A percentile compares a stretch with the other conserved stretches of the same genome.
Conservation (phyloP, 2,888 invertebrate genomes). For the Parapristionchus giblindavisi region DNA sequence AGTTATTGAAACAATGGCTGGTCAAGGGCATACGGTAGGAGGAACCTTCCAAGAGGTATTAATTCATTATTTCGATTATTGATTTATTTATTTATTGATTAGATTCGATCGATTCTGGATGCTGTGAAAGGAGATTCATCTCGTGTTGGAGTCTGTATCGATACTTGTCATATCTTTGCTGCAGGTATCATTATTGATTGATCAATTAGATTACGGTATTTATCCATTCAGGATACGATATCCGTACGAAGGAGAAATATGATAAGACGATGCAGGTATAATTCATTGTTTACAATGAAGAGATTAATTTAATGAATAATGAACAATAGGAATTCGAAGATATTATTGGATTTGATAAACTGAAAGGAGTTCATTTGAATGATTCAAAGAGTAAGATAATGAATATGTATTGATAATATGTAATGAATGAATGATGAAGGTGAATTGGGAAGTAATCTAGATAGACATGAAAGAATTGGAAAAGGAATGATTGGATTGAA, state of each 20-base stretch:
- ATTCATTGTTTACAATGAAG: neutral
- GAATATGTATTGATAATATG: neutral
- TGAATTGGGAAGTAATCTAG: slow-evolving; percentile 71
- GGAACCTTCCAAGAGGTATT: slow-evolving; percentile 71
- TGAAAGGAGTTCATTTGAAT: slow-evolving; percentile 73
- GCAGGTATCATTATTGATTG: slow-evolving; percentile 47
- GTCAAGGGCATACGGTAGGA: slow-evolving; percentile 71
- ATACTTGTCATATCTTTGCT: slow-evolving; percentile 69
- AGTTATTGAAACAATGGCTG: slow-evolving; percentile 72
- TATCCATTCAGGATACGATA: slow-evolving; percentile 70
- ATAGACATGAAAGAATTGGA: slow-evolving; percentile 73
- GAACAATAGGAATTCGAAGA: slow-evolving; percentile 24
- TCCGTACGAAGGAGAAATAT: slow-evolving; percentile 70
- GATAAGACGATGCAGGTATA: slow-evolving; percentile 67
- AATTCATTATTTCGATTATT: neutral
- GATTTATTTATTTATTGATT: neutral
- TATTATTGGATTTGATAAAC: slow-evolving; percentile 71
- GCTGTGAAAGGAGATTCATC: slow-evolving; percentile 68
- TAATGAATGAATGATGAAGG: slow-evolving; percentile 61
- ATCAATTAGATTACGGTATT: neutral
- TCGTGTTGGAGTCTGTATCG: slow-evolving; percentile 72
- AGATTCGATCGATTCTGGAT: slow-evolving; percentile 27
- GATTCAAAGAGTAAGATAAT: slow-evolving; percentile 72
- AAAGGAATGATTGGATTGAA: slow-evolving; percentile 71
- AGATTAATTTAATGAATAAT: neutral